Conservation (phyloP, 2,113 vertebrate species). For the Menidia beryllina region DNA sequence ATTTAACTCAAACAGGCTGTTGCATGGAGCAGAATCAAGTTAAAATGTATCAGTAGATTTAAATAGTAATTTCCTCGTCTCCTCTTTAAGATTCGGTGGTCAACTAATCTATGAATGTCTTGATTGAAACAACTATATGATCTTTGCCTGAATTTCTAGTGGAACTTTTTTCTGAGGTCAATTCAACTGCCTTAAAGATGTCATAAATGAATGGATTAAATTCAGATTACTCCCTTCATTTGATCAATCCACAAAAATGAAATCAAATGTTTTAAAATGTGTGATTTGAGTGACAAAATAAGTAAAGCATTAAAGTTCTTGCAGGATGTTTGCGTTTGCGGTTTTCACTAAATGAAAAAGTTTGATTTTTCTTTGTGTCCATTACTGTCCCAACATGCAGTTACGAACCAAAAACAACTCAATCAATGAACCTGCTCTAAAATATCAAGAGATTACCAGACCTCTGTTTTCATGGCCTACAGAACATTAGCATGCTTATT, state of each 20-base stretch:
- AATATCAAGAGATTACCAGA: slow-evolving; percentile 65
- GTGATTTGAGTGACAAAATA: too few relatives aligned
- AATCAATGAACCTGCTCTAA: slow-evolving; percentile 33
- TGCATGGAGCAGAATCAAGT: background rate
- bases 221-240: background rate
- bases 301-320: too few relatives aligned
- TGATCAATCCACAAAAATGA: background rate
- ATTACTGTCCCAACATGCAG: slow-evolving; percentile 7
- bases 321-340: too few relatives aligned
- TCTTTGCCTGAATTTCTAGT: background rate
- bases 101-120: too few relatives aligned
- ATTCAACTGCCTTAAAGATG: too few relatives aligned
- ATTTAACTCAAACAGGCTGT: too few relatives aligned
- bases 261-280: too few relatives aligned
- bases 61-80: background rate
- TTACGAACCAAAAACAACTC: slow-evolving; percentile 21
- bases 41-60: background rate
- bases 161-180: too few relatives aligned
- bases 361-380: slow-evolving; percentile 8
- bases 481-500: slow-evolving; percentile 79
- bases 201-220: background rate
- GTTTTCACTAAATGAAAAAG: slow-evolving; percentile 8
- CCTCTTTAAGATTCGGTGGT: background rate
- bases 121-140: background rate
- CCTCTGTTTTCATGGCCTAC: slow-evolving; percentile 74